Evolutionary conservation across 2,113 vertebrate species (phyloP).

Genomic region (Esox niger): DNA sequence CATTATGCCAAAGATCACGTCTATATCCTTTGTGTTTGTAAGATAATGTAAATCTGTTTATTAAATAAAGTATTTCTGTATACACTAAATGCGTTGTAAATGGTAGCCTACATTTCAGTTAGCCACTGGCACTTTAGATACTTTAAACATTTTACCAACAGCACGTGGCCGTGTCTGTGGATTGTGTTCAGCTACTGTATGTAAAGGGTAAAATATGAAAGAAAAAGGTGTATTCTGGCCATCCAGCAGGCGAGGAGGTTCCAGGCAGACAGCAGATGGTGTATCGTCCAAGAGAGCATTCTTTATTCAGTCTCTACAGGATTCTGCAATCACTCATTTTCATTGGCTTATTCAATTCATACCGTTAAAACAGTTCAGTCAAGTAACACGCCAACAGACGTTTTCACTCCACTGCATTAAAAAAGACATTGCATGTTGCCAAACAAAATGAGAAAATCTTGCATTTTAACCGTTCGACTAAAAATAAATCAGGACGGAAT

Average conservation of each 20-base stretch:
- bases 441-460: too few relatives aligned
- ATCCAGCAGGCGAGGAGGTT: too few relatives aligned
- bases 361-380: too few relatives aligned
- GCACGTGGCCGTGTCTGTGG: neutral
- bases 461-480: too few relatives aligned
- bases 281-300: too few relatives aligned
- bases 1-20: slow-evolving; percentile 42
- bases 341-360: too few relatives aligned
- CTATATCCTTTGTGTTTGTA: slow-evolving; percentile 44
- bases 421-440: too few relatives aligned
- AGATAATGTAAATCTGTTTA: slow-evolving; percentile 59
- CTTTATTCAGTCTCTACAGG: too few relatives aligned
- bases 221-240: neutral
- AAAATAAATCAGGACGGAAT: too few relatives aligned
- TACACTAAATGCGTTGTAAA: neutral
- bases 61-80: slow-evolving; percentile 60
- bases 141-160: neutral
- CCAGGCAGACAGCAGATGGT: neutral
- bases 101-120: neutral
- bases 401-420: too few relatives aligned
- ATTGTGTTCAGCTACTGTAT: neutral
- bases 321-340: too few relatives aligned
- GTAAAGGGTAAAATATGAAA: neutral
- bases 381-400: too few relatives aligned
- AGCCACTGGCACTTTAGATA: neutral